These are phyloP conservation scores for Petroica traversi DNA, from an alignment of 2,113 vertebrate genomes.

Conservation along the genomic window DNA sequence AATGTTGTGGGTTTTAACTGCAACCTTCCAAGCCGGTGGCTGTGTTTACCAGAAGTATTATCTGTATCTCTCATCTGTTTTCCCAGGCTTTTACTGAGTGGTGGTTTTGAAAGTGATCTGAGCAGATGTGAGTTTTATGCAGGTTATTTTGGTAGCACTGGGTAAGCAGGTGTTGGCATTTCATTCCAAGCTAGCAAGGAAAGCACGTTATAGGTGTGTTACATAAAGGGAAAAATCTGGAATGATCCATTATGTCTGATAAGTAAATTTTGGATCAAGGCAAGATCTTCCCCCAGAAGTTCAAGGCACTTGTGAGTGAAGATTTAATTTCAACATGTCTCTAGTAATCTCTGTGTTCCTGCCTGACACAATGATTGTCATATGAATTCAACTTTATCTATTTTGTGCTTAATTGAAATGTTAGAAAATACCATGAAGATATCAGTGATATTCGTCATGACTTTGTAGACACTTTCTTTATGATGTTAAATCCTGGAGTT, in stretches of 20 bases:
- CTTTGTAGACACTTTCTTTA: not conserved
- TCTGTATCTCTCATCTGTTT: conserved; percentile 37
- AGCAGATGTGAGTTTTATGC: not conserved
- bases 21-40: conserved; percentile 30
- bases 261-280: not conserved
- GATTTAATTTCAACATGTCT: not conserved
- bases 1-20: not conserved
- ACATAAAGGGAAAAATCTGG: not conserved
- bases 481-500: not conserved
- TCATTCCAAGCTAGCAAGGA: not conserved
- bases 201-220: not conserved
- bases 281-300: not conserved
- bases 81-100: conserved; percentile 37
- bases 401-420: not conserved
- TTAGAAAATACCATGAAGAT: not conserved
- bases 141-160: not conserved
- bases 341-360: not conserved
- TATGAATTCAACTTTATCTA: not conserved
- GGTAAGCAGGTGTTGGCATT: not conserved
- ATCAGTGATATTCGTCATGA: not conserved
- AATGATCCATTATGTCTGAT: not conserved
- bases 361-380: not conserved
- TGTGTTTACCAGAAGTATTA: conserved; percentile 46
- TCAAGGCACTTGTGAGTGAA: not conserved
- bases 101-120: not conserved